Base-by-base conservation (phyloP, 2,113 vertebrate genomes). In the Bubo scandiacus region DNA sequence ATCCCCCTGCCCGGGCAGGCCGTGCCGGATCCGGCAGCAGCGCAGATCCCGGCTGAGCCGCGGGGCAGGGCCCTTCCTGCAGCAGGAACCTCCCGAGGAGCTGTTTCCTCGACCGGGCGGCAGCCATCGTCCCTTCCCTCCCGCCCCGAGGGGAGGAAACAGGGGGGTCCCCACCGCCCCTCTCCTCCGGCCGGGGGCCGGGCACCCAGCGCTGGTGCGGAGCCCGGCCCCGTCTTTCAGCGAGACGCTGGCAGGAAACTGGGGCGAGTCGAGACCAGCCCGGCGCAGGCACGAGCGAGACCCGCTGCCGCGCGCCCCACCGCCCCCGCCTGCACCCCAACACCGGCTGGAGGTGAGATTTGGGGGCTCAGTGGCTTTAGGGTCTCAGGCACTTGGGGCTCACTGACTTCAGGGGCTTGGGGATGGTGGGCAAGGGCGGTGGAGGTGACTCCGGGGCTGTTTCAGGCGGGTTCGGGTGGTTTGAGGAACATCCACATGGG, bases 41-140 rank as follows among this genome's bases (percentile, higher is more conserved):
- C 54, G 12, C 74, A 52, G 92, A 81, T 92, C 86, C 86, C 66
- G 36, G 86, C 80, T 55, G 15, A 38, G 92, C 73, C 10, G 21
- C 14, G 77, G 95, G 94, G 96, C 92, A 36, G 85, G 91, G 96
- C 94, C 95, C 88, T 96, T 96, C 96, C 96, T 95, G 96, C 78
- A 1, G 93, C 96, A 94, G 96, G 96, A 93, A 88, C 94, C 95
- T 78, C 96, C 75, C 66, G 66, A 81, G 67, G 93, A 96, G 88
- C 45, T 74, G 83, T 67, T 96, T 96, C 94, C 94, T 96, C 92
- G 9, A 15, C 40, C 47, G 12, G 57, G 92, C 70, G 32, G 75
- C 81, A 52, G 68, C 88, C 91, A 27, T 49, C 42, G 32, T 21
- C 72, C 88, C 47, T 66, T 72, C 78, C 82, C 95, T 81, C 52